Percentiles rank a stretch among this genome's conserved stretches.
phyloP scores from a whole-genome alignment of 2,113 vertebrate species.

The Grammomys surdaster region DNA sequence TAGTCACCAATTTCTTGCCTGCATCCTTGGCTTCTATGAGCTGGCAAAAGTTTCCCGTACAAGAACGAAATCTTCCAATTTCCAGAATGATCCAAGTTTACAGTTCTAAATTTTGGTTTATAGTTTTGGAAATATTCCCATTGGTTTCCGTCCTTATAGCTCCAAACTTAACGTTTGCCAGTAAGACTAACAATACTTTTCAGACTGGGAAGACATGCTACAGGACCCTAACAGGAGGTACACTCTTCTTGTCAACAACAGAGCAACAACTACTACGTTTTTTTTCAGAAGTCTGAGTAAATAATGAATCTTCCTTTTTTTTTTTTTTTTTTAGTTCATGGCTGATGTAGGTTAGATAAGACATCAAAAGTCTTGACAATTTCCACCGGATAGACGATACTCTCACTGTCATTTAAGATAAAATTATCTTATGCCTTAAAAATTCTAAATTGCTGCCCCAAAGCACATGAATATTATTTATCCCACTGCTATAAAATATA shows the following conservation, averaged over 20 bases:
- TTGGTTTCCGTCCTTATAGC: neutral
- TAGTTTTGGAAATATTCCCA: constrained; percentile 40
- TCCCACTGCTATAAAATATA: constrained; percentile 41
- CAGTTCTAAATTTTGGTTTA: neutral
- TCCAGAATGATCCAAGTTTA: constrained; percentile 23
- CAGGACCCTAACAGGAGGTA: neutral
- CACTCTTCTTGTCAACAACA: constrained; percentile 7
- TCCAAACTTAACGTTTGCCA: constrained; percentile 24
- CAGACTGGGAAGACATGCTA: neutral
- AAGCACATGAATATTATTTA: constrained; percentile 41
- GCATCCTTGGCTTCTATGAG: neutral
- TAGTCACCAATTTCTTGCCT: neutral
- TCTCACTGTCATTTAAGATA: constrained; percentile 43
- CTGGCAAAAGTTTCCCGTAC: neutral
- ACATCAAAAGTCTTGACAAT: constrained; percentile 43
- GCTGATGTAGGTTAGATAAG: neutral
- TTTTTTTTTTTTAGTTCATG: neutral
- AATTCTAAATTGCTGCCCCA: constrained; percentile 42
- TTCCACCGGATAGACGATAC: neutral
- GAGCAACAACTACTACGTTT: neutral
- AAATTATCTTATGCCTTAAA: constrained; percentile 31
- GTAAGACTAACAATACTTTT: neutral
- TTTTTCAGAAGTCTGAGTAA: constrained; percentile 31
- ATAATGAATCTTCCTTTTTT: neutral
- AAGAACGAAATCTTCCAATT: constrained; percentile 26